Evolutionary conservation across 2,888 invertebrate species (phyloP).

Genomic region (Agapostemon virescens): DNA sequence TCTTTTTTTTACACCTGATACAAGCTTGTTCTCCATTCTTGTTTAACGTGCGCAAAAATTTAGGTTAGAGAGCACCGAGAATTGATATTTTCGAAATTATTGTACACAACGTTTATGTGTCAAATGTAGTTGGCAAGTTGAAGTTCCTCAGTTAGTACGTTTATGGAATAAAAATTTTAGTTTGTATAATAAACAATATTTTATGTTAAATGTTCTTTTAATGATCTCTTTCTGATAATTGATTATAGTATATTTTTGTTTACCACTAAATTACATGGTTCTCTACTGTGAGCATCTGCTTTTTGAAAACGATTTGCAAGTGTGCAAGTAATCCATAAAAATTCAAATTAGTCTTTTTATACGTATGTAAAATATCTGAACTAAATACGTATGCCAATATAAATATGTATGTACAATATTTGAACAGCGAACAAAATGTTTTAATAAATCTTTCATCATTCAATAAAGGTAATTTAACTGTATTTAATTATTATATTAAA

Average conservation of each 20-base stretch:
- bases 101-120: conserved; percentile 26
- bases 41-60: background rate
- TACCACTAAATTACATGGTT: background rate
- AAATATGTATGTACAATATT: background rate
- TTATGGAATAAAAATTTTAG: background rate
- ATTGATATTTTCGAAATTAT: background rate
- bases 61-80: conserved; percentile 37
- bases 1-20: background rate
- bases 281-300: background rate
- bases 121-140: conserved; percentile 12
- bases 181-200: background rate
- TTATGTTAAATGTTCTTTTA: background rate
- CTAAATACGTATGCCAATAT: background rate
- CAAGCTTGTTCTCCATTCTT: background rate
- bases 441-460: background rate
- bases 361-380: background rate
- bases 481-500: background rate
- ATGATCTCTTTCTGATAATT: background rate
- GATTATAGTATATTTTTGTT: background rate
- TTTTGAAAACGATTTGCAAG: background rate
- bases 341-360: background rate
- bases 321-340: background rate
- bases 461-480: too few species aligned
- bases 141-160: background rate
- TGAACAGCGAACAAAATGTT: background rate